Conservation (phyloP, 2,888 invertebrate species). For the Nomada hirtipes region DNA sequence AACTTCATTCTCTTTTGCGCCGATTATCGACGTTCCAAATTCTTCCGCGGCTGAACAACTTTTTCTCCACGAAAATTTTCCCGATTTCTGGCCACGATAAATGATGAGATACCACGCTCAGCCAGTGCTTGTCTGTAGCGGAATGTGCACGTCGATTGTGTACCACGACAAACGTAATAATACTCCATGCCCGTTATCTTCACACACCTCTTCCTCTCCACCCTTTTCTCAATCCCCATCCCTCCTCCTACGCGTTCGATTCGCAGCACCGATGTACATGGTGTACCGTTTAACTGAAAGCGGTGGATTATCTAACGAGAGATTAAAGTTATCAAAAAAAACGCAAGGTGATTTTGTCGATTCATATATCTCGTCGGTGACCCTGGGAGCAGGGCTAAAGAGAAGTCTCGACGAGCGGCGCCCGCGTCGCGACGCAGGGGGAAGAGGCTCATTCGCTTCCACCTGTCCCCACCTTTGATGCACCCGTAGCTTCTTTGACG, state of each 20-base stretch:
- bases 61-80: not conserved
- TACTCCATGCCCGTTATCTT: constrained; percentile 59
- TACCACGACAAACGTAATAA: constrained; percentile 63
- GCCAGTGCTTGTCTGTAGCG: not conserved
- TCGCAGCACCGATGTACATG: constrained; percentile 29
- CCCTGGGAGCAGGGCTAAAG: too few species aligned
- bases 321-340: too few species aligned
- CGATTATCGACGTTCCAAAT: not conserved
- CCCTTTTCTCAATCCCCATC: constrained; percentile 27
- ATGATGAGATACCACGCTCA: constrained; percentile 21
- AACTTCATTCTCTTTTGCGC: not conserved
- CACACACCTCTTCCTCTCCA: constrained; percentile 40
- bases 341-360: too few species aligned
- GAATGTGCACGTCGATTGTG: constrained; percentile 46
- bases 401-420: too few species aligned
- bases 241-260: constrained; percentile 28
- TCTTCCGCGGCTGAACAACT: not conserved
- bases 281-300: not conserved
- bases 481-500: too few species aligned
- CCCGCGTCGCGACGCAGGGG: too few species aligned
- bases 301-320: not conserved
- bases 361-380: too few species aligned
- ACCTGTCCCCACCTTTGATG: too few species aligned
- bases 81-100: constrained; percentile 9
- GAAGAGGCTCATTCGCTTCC: too few species aligned